A percentile compares a stretch with the other conserved stretches of the same genome.
phyloP scores from a whole-genome alignment of 2,797 vertebrate species.

The Sarcoramphus papa region DNA sequence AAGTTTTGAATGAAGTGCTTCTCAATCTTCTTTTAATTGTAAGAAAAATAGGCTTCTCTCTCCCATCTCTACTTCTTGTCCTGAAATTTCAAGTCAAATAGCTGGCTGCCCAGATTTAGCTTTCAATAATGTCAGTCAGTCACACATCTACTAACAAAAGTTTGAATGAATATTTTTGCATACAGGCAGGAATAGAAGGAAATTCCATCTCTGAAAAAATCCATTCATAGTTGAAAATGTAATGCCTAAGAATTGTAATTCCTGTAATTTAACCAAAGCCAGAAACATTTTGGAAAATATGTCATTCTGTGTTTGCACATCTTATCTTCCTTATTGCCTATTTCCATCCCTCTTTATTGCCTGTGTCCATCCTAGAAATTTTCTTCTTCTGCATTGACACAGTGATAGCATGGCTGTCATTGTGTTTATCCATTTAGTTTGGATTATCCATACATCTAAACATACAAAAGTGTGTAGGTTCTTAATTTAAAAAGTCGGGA shows the following conservation, averaged over 20 bases:
- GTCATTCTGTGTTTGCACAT: background rate
- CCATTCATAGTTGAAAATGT: background rate
- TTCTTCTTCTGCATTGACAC: background rate
- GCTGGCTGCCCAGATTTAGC: background rate
- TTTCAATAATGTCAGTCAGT: background rate
- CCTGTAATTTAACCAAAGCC: background rate
- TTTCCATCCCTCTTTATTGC: background rate
- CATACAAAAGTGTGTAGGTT: background rate
- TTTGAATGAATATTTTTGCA: background rate
- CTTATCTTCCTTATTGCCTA: background rate
- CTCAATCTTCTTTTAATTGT: background rate
- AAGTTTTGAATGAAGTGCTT: background rate
- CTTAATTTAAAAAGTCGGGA: background rate
- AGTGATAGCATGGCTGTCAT: background rate
- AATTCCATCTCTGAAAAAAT: background rate
- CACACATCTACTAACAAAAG: background rate
- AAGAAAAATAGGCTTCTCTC: background rate
- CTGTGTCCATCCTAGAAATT: background rate
- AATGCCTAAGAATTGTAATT: background rate
- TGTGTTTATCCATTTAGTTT: background rate
- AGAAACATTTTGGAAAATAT: background rate
- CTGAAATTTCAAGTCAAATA: background rate
- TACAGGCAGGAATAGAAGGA: background rate
- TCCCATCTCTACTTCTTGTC: background rate
- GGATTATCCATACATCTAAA: background rate